Base-by-base conservation (phyloP, 2,888 invertebrate species). In the Phortica magna region DNA sequence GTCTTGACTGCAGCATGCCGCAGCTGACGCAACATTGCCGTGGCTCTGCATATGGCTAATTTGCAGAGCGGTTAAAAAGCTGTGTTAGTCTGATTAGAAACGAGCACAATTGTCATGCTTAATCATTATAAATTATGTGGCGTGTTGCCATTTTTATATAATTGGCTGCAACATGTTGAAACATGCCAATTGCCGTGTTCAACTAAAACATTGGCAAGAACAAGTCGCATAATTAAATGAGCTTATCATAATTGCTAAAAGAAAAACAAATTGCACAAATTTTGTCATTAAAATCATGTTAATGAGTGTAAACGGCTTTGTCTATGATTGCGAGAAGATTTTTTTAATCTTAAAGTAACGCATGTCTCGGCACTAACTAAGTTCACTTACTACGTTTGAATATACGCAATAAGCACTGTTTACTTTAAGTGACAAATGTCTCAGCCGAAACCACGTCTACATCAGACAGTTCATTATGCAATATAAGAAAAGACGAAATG, bases 1-100 rank as follows among this genome's bases (percentile, higher is more conserved):
- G 55, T 67, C 75, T 73, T 77, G 42, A 41, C 41, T 10, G 43
- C 42, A 42, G 41, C 22, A 70, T 41, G 14, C 65, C 31, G 41
- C 19, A 59, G 19, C 59, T 59, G 59, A 9, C 59, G 59, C 59
- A 59, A 17, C 19, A n/a, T 3, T 19, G 59, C 59, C 48, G 14
- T 1, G 14, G 48, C 14, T 48, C 31, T 61, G n/a, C 19, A 61
- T 22, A 19, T 61, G 61, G 61, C 19, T 61, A 61, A 61, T 19
- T 61, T 31, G 19, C 61, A 31, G 61, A 61, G 17, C 61, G 22
- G 17, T 12, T 55, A 9, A 22, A 17, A 9, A 9, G 10, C 19
- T 17, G n/a, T 19, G 61, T 67, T 67, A 67, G 42, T 42, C 42
- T 41, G 67, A 41, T 67, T 67, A 67, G 67, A 41, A 67, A 19